Conservation (phyloP, 2,797 vertebrate genomes). For the Parauchenoglanis punctatus region DNA sequence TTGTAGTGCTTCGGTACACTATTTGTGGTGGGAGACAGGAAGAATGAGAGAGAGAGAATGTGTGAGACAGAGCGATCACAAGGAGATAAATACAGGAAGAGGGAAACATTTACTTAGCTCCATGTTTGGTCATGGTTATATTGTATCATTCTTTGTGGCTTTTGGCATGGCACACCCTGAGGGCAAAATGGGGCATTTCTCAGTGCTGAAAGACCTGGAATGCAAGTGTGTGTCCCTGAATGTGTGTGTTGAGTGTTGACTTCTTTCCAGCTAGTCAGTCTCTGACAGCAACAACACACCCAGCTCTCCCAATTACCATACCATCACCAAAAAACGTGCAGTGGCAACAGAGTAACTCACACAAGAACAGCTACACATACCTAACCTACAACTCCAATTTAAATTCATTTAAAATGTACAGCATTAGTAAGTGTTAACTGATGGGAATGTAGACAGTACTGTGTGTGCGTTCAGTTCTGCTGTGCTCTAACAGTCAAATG, state of each 20-base stretch:
- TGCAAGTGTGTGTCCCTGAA: conserved; percentile 25
- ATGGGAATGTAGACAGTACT: neutral
- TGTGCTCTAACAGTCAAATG: neutral
- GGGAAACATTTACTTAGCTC: conserved; percentile 18
- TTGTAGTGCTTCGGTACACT: neutral
- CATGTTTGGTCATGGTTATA: conserved; percentile 40
- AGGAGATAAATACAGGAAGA: conserved; percentile 18
- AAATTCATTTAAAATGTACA: neutral
- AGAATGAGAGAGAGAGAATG: neutral
- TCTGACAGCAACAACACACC: neutral
- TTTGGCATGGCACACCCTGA: conserved; percentile 33
- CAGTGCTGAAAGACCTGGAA: conserved; percentile 37
- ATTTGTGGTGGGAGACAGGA: conserved; percentile 11
- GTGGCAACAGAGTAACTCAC: neutral
- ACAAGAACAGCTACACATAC: neutral
- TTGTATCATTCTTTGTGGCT: conserved; percentile 26
- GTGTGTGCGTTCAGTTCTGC: neutral
- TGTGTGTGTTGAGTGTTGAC: conserved; percentile 40
- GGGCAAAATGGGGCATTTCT: conserved; percentile 30
- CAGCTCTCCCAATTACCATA: neutral
- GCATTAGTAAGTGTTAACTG: neutral
- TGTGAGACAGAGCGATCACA: neutral
- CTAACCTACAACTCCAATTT: neutral
- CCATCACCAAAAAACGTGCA: neutral
- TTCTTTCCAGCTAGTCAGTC: conserved; percentile 35